These are phyloP conservation scores for Nipponacmea schrenckii DNA, from an alignment of 2,888 invertebrate species.

Conservation along the genomic window DNA sequence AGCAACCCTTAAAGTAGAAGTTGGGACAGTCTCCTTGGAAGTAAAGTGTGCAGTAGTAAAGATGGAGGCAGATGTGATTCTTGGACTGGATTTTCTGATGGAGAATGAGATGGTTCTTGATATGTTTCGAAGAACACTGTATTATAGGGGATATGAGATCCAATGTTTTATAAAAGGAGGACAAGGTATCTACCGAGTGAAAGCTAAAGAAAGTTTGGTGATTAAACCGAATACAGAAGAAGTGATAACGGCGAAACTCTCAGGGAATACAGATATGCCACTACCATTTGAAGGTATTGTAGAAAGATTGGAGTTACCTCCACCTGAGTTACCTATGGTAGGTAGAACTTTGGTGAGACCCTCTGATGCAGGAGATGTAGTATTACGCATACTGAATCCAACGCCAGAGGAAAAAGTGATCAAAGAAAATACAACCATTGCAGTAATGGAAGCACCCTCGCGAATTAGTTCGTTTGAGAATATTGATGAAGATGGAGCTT, in stretches of 20 bases:
- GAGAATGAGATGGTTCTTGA: neutral
- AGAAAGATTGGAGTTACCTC: neutral
- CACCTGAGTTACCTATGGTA: neutral
- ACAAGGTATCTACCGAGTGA: neutral
- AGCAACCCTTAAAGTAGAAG: neutral
- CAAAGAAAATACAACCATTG: neutral
- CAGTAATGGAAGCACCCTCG: neutral
- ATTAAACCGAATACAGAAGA: neutral
- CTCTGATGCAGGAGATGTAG: neutral
- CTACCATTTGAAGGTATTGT: neutral
- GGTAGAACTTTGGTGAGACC: slow-evolving; percentile 1
- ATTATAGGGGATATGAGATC: neutral
- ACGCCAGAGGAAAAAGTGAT: neutral
- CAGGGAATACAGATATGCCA: neutral
- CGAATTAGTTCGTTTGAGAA: neutral
- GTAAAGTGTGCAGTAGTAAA: neutral
- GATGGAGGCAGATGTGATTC: neutral
- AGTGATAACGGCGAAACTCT: neutral
- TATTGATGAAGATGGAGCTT: neutral
- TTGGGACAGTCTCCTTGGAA: neutral
- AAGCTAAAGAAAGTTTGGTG: neutral
- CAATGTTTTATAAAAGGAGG: neutral
- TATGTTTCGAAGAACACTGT: neutral
- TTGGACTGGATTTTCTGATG: neutral
- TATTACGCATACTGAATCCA: neutral